Evolutionary conservation across 2,888 invertebrate genomes (phyloP).

Genomic region (Petrophora chlorosata): DNA sequence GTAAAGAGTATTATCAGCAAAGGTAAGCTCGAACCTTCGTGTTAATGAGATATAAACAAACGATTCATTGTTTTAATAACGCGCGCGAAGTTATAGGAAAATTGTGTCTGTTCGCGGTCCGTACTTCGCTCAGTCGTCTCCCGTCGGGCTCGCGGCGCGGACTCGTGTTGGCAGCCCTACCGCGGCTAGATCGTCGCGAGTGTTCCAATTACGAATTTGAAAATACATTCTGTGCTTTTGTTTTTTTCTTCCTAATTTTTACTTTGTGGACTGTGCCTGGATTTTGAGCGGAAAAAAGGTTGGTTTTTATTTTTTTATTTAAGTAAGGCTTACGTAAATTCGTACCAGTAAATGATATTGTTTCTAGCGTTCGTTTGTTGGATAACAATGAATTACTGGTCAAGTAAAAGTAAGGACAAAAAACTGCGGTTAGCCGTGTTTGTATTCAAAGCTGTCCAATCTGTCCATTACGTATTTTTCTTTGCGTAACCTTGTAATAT

Average conservation of each 20-base stretch:
- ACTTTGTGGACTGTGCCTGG: conserved; percentile 66
- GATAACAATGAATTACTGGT: conserved; percentile 40
- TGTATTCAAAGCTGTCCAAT: conserved; percentile 19
- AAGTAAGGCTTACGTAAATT: conserved; percentile 18
- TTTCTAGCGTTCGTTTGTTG: conserved; percentile 34
- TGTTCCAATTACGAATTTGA: conserved; percentile 56
- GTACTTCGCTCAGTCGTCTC: conserved; percentile 56
- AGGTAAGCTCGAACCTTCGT: conserved; percentile 37
- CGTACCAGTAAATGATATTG: conserved; percentile 30
- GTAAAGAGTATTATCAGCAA: conserved; percentile 27
- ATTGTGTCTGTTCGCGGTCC: conserved; percentile 37
- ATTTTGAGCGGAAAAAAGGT: conserved; percentile 63
- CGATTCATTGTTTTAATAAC: conserved; percentile 48
- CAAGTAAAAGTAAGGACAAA: conserved; percentile 42
- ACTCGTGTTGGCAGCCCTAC: conserved; percentile 44
- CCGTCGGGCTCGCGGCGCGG: conserved; percentile 54
- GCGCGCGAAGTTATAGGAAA: conserved; percentile 26
- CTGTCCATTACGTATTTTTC: conserved; percentile 19
- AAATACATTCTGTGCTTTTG: conserved; percentile 51
- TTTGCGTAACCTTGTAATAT: conserved; percentile 8
- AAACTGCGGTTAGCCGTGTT: conserved; percentile 24
- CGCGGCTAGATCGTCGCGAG: conserved; percentile 56
- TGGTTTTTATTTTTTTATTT: conserved; percentile 38
- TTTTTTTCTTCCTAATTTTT: conserved; percentile 54
- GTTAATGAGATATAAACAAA: conserved; percentile 51